Base-by-base conservation (phyloP, 2,888 invertebrate species). In the Theretra japonica region DNA sequence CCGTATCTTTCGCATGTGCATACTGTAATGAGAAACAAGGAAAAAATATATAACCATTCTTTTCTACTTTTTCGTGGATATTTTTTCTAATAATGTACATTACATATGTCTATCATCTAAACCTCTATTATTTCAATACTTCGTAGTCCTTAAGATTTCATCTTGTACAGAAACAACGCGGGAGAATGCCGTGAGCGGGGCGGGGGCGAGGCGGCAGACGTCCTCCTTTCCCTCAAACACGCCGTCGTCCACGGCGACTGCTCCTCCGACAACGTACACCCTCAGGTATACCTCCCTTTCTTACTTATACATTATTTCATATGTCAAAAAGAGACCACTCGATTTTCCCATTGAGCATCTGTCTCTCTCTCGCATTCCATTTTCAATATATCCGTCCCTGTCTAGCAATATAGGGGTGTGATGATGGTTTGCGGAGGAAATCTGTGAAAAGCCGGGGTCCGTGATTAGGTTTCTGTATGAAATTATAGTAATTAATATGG, bases 141-240 rank as follows among this genome's bases (percentile, higher is more conserved):
- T n/a, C n/a, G n/a, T n/a, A n/a, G n/a, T n/a, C 17, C 15, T n/a
- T 65, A 74, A 71, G 33, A 70, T 68, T 72, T 11, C 57, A 72
- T 70, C 82, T 80, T 72, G 72, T 88, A 85, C 90, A 94, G 88
- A 90, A 95, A 78, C 80, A 92, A 93, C 79, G 82, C 92, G 62
- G 89, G 91, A 75, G 95, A 95, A 75, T 95, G 95, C 76, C 95
- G 95, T 72, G 95, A 96, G 76, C 91, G 94, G 73, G 90, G 88
- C 17, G 93, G 94, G 56, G 94, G 96, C 82, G 97, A 97, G 83
- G 97, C 98, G 82, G 97, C 98, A n/a, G 98, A 98, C 90, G 98
- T 98, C 76, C 95, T 98, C 65, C 95, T 98, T 83, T 97, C 98
- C 0, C 93, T 98, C 81, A 98, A 98, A 87, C 97, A 98, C 88